A percentile compares a stretch with the other conserved stretches of the same genome.
Evolutionary conservation across 2,113 vertebrate species (phyloP).

Genomic region (Tupaia tana): DNA sequence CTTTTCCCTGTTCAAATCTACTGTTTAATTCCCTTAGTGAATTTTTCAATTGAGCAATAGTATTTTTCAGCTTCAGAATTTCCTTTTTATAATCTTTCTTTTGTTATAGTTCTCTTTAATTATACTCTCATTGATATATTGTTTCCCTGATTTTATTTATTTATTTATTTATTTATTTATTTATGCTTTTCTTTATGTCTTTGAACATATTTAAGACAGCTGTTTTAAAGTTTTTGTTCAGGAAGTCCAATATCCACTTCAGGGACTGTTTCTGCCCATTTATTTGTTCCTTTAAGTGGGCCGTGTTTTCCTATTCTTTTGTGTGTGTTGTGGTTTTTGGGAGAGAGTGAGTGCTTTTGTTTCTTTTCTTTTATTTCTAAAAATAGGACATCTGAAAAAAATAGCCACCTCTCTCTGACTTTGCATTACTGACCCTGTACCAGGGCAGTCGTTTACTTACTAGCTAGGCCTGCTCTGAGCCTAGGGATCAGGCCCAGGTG

Average conservation of each 20-base stretch:
- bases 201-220: neutral
- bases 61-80: neutral
- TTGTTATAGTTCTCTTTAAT: neutral
- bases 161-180: neutral
- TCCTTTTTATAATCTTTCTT: neutral
- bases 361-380: neutral
- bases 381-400: neutral
- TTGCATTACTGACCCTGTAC: neutral
- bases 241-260: neutral
- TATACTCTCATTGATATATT: neutral
- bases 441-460: neutral
- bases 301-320: neutral
- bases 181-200: neutral
- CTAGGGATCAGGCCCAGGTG: neutral
- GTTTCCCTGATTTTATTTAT: neutral
- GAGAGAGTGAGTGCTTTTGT: too few species aligned
- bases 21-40: neutral
- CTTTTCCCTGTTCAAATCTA: neutral
- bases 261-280: neutral
- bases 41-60: neutral
- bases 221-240: slow-evolving; percentile 1
- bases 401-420: neutral
- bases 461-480: neutral
- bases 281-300: neutral
- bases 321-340: neutral